Evolutionary conservation across 2,113 vertebrate genomes (phyloP).

Genomic region (Urocolius indicus): DNA sequence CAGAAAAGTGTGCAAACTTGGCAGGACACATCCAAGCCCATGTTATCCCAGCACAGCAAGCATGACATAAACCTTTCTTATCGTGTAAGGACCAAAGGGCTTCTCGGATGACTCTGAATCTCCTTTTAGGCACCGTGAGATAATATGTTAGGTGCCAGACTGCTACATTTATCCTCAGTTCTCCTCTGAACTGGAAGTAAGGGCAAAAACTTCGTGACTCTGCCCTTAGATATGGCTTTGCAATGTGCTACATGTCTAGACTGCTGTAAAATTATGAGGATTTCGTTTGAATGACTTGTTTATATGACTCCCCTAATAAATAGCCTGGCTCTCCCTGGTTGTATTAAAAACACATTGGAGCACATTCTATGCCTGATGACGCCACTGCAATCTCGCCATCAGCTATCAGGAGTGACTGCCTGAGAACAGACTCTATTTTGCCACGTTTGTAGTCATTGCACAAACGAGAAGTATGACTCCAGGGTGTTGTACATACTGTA

Average conservation of each 20-base stretch:
- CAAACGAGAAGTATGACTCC: background rate
- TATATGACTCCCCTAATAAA: constrained; percentile 59
- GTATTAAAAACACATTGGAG: constrained; percentile 54
- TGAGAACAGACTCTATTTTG: background rate
- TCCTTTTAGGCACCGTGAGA: constrained; percentile 58
- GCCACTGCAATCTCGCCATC: background rate
- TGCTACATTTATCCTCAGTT: constrained; percentile 43
- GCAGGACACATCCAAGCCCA: constrained; percentile 44
- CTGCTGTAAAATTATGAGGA: constrained; percentile 56
- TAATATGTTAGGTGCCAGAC: constrained; percentile 34
- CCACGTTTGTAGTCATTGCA: background rate
- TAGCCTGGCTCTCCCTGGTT: background rate
- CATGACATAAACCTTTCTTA: constrained; percentile 59
- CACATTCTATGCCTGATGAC: constrained; percentile 14
- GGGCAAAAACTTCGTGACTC: constrained; percentile 22
- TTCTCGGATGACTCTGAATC: constrained; percentile 42
- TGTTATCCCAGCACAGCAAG: constrained; percentile 45
- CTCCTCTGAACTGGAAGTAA: constrained; percentile 56
- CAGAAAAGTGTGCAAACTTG: constrained; percentile 76
- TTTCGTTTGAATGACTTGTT: constrained; percentile 63
- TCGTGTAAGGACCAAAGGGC: constrained; percentile 34
- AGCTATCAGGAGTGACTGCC: background rate
- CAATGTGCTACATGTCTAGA: constrained; percentile 49
- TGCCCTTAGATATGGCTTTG: constrained; percentile 30
- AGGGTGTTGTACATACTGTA: background rate